phyloP scores from a whole-genome alignment of 2,113 vertebrate species.

The Sakesphorus luctuosus region DNA sequence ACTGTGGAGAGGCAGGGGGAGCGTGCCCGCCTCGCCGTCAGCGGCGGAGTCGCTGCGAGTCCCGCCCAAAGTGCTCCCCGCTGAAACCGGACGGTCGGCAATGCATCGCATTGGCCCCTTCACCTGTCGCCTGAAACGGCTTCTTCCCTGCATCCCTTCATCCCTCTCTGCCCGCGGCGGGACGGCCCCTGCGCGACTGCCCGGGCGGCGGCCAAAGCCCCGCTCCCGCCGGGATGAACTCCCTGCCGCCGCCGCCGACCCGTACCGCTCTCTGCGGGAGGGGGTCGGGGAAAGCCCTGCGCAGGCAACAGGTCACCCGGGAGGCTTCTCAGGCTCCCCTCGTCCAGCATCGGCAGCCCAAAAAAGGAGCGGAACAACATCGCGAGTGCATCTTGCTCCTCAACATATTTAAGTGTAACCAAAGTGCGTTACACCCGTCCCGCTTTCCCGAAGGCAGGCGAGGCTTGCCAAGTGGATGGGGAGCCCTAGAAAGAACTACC shows the following conservation, averaged over 20 bases:
- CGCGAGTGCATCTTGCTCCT: not conserved
- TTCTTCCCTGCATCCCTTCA: not conserved
- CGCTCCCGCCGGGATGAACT: not conserved
- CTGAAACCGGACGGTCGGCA: not conserved
- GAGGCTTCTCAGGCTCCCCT: not conserved
- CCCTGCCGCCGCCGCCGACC: not conserved
- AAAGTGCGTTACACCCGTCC: not conserved
- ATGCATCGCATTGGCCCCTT: not conserved
- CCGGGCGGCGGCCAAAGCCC: not conserved
- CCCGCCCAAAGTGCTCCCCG: not conserved
- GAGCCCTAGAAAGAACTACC: not conserved
- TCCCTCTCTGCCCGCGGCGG: not conserved
- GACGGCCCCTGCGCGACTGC: not conserved
- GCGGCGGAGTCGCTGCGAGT: not conserved
- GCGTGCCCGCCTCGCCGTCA: not conserved
- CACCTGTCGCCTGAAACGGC: not conserved
- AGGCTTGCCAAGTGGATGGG: not conserved
- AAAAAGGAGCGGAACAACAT: not conserved
- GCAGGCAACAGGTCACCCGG: not conserved
- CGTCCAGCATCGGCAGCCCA: not conserved
- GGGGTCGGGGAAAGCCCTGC: not conserved
- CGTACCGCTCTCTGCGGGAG: not conserved
- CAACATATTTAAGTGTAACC: fast-evolving
- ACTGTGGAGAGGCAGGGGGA: not conserved
- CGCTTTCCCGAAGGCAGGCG: not conserved